Evolutionary conservation across 37 sponge, comb jelly and placozoan species (phyloP), one percentile per base, ranked within the genome.

Genomic region (Mnemiopsis leidyi): DNA sequence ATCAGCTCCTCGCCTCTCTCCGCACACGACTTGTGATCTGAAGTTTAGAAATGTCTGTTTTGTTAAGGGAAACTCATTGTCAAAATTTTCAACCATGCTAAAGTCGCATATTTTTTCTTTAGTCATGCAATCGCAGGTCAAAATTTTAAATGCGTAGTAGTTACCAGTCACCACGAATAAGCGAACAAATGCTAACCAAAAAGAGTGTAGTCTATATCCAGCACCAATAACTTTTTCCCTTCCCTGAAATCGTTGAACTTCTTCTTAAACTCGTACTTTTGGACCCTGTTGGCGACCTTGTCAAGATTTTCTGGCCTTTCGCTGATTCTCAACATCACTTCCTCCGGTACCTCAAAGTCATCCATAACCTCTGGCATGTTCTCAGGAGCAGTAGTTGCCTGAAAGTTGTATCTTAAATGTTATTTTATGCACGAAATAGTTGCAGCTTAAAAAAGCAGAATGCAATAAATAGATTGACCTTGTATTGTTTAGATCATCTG

Each of bases 181-280:
- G 13, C 13, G 13, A 48, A 48, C 9, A 18, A 69, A 9, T 30
- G 21, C 38, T 69, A 20, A 92, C 93, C 94, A 92, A 93, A 93
- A 5, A 93, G 69, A 20, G 94, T 93, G 73, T 85, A 83, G 32
- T 93, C 94, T 13, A 93, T 85, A 85, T 93, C 94, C 7, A 93
- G 94, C 1, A 93, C 94, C 1, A 93, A 92, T 3, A 93, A 67
- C 31, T 93, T 93, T 92, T 93, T 93, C 25, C 94, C 94, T 25
- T 83, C 61, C 61, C 94, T 38, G 32, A 76, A 76, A 75, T 83
- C 92, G 30, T 93, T 34, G 18, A 93, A 68, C 76, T 76, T 69
- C 76, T 93, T 90, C 67, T 75, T 90, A 18, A 39, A 38, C 48
- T 93, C 71, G 92, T 93, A 76, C 40, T 83, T 90, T 23, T n/a